Percentiles rank a stretch among this genome's conserved stretches.
Conservation (phyloP, 2,888 invertebrate species). For the Pomacea canaliculata region DNA sequence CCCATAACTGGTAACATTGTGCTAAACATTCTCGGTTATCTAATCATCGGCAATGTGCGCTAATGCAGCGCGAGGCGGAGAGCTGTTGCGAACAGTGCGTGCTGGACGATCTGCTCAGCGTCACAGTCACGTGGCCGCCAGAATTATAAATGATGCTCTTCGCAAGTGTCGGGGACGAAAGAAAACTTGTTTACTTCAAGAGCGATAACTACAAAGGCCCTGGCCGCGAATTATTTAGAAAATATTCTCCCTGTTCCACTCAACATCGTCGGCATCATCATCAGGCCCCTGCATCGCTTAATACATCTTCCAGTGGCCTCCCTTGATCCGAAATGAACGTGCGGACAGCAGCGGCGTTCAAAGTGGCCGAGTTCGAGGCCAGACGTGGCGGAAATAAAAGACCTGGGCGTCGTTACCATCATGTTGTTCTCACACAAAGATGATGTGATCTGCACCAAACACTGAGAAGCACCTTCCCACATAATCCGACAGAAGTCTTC, state of each 20-base stretch:
- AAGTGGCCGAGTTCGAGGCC: not conserved
- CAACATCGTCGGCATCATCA: not conserved
- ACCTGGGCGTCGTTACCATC: too few species aligned
- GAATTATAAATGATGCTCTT: not conserved
- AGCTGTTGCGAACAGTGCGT: too few species aligned
- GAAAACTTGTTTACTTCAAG: constrained; percentile 7
- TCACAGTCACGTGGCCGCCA: too few species aligned
- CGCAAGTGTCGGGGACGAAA: not conserved
- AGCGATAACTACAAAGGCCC: constrained; percentile 7
- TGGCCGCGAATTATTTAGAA: not conserved
- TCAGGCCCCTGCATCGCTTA: not conserved
- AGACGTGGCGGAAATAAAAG: not conserved
- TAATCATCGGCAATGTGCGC: too few species aligned
- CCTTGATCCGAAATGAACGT: not conserved
- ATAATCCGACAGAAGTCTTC: too few species aligned
- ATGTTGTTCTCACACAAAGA: too few species aligned
- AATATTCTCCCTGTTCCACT: not conserved
- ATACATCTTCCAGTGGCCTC: not conserved
- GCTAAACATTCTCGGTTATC: too few species aligned
- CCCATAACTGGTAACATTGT: too few species aligned
- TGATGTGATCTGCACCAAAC: too few species aligned
- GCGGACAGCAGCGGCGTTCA: not conserved
- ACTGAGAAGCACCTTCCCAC: too few species aligned
- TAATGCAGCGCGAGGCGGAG: too few species aligned
- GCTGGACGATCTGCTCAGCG: too few species aligned